A percentile compares a stretch with the other conserved stretches of the same genome.
Evolutionary conservation across 2,113 vertebrate genomes (phyloP).

Genomic region (Tauraco erythrolophus): DNA sequence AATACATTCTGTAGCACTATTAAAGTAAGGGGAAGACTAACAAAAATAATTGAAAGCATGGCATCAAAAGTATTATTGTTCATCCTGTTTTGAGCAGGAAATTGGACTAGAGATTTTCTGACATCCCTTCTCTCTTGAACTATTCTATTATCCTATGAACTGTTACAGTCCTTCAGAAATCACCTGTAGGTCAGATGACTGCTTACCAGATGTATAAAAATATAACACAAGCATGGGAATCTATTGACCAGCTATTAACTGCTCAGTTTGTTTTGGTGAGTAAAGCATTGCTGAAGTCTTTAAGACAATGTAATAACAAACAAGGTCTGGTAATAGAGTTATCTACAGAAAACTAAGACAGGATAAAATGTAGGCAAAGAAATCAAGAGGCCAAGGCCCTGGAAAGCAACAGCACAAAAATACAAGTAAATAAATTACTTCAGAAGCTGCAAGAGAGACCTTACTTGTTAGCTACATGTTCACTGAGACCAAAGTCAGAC

Average conservation of each 20-base stretch:
- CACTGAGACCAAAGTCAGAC: not conserved
- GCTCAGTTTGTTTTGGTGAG: not conserved
- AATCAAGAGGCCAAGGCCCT: not conserved
- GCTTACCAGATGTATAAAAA: not conserved
- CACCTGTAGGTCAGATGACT: not conserved
- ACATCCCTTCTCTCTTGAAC: not conserved
- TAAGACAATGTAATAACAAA: not conserved
- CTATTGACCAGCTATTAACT: not conserved
- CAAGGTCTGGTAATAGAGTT: not conserved
- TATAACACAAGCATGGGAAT: not conserved
- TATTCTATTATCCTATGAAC: not conserved
- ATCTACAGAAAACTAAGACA: not conserved
- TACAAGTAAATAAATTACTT: not conserved
- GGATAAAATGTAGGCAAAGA: not conserved
- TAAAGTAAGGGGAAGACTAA: not conserved
- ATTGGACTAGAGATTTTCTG: not conserved
- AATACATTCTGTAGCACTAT: not conserved
- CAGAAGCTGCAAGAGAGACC: not conserved
- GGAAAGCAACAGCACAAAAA: not conserved
- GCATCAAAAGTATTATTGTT: not conserved
- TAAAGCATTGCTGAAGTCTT: not conserved
- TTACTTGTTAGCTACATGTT: not conserved
- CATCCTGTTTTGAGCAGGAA: not conserved
- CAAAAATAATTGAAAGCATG: not conserved
- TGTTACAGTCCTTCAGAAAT: not conserved